A percentile compares a stretch with the other conserved stretches of the same genome.
Evolutionary conservation across 2,797 vertebrate species (phyloP).

Genomic region (Eutrigla gurnardus): DNA sequence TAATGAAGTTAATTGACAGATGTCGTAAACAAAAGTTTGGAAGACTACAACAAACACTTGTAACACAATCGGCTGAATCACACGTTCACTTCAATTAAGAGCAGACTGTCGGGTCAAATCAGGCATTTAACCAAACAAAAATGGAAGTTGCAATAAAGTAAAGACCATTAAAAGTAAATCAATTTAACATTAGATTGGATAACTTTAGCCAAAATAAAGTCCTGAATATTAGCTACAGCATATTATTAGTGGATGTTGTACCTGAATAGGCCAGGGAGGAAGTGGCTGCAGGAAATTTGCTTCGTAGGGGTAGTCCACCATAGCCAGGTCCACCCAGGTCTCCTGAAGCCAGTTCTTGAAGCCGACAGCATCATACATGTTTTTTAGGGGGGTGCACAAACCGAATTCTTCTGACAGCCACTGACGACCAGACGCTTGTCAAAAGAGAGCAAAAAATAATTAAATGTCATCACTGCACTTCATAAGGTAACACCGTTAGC

Average conservation of each 20-base stretch:
- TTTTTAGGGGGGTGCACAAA: conserved; percentile 88
- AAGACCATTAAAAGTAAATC: neutral
- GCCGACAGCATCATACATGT: conserved; percentile 59
- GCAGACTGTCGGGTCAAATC: conserved; percentile 52
- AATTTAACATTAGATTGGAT: neutral
- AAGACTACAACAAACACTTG: conserved; percentile 75
- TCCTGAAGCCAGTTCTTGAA: conserved; percentile 94
- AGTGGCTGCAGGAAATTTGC: conserved; percentile 94
- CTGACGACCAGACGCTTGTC: conserved; percentile 85
- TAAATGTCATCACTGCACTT: neutral
- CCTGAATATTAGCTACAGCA: neutral
- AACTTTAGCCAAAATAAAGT: neutral
- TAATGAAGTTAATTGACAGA: conserved; percentile 78
- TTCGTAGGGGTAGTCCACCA: conserved; percentile 96
- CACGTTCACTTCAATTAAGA: conserved; percentile 61
- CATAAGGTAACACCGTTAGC: no score
- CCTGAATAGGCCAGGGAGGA: conserved; percentile 95
- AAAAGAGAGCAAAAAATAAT: conserved; percentile 14
- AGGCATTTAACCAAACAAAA: conserved; percentile 48
- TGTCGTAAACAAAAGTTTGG: conserved; percentile 72
- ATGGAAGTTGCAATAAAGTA: conserved; percentile 23
- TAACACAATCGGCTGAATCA: conserved; percentile 55
- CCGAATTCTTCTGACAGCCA: conserved; percentile 90
- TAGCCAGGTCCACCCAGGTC: conserved; percentile 95
- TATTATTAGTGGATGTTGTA: conserved; percentile 63